phyloP scores from a whole-genome alignment of 2,888 invertebrate species.

The Hetaerina titia region DNA sequence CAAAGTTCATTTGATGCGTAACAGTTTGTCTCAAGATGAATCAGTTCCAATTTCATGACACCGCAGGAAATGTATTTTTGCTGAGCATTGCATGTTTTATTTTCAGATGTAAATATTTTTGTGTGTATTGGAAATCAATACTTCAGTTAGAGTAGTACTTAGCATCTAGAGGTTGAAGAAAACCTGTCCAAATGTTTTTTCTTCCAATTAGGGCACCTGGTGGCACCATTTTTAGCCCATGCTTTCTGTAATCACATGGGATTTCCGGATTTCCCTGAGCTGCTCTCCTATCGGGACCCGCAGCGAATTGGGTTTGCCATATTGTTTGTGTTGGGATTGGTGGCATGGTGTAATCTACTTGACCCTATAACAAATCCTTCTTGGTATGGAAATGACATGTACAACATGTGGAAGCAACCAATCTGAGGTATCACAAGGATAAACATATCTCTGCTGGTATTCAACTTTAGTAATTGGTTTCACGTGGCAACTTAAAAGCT shows the following conservation, averaged over 20 bases:
- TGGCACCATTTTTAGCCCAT: conserved; percentile 93
- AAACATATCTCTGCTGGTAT: not conserved
- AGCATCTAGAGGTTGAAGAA: not conserved
- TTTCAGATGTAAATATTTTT: too few species aligned
- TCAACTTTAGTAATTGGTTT: not conserved
- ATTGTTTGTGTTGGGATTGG: conserved; percentile 87
- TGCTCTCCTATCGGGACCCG: conserved; percentile 81
- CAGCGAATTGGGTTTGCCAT: conserved; percentile 83
- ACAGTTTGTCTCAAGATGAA: too few species aligned
- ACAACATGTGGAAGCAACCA: conserved; percentile 69
- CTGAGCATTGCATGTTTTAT: too few species aligned
- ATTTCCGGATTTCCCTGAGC: conserved; percentile 91
- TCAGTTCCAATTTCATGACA: too few species aligned
- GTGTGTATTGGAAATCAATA: too few species aligned
- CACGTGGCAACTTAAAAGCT: not conserved
- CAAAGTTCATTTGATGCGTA: too few species aligned
- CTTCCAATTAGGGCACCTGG: conserved; percentile 86
- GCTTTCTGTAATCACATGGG: conserved; percentile 99
- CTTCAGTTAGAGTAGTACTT: too few species aligned
- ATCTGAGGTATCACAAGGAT: conserved; percentile 68
- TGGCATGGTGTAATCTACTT: conserved; percentile 87
- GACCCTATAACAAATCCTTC: conserved; percentile 87
- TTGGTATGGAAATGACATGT: conserved; percentile 77
- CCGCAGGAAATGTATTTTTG: too few species aligned
- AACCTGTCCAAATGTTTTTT: not conserved